These are phyloP conservation scores for Lasioglossum malachurum DNA, from an alignment of 2,888 invertebrate species.

Conservation along the genomic window DNA sequence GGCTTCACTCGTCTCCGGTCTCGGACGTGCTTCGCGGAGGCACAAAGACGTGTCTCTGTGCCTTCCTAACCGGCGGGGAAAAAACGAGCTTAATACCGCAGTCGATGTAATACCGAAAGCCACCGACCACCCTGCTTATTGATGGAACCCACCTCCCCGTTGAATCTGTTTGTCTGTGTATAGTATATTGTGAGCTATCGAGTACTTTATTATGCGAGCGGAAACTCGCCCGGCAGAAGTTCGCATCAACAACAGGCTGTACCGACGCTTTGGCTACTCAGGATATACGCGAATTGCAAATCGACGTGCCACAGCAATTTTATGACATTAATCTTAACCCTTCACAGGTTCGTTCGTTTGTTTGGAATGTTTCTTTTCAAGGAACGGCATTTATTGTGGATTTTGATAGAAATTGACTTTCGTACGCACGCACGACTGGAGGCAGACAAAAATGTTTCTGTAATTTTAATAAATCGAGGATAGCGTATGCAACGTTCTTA, in stretches of 20 bases:
- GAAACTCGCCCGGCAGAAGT: constrained; percentile 1
- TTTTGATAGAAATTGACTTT: no score
- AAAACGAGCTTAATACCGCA: background rate
- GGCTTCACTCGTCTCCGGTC: constrained; percentile 80
- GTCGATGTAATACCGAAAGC: background rate
- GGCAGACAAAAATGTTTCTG: background rate
- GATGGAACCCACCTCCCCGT: background rate
- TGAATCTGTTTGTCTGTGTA: background rate
- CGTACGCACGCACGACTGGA: no score
- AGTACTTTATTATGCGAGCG: background rate
- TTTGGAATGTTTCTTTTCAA: background rate
- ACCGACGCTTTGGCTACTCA: background rate
- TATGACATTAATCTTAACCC: no score
- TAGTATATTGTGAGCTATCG: background rate
- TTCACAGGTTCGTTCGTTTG: background rate
- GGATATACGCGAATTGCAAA: background rate
- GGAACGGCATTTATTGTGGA: no score
- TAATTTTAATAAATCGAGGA: background rate
- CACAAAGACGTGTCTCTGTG: constrained; percentile 42
- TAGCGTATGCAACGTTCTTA: background rate
- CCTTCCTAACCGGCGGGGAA: background rate
- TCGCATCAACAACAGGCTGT: background rate
- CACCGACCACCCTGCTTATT: background rate
- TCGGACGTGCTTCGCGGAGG: constrained; percentile 77
- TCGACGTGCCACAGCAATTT: no score